phyloP scores from a whole-genome alignment of 2,113 vertebrate genomes.

The Meriones unguiculatus region DNA sequence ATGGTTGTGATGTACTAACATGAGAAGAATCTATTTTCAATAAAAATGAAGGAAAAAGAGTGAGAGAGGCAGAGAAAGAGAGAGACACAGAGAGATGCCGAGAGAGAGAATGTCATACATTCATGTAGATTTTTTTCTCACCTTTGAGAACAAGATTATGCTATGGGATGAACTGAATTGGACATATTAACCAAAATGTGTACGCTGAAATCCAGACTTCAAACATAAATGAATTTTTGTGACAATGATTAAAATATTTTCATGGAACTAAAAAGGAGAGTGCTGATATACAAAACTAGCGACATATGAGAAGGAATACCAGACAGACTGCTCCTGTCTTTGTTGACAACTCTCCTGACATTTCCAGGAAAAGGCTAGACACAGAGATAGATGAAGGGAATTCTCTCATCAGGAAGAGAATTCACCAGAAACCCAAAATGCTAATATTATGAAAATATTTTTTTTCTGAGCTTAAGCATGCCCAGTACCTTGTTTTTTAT shows the following conservation, averaged over 20 bases:
- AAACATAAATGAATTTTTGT: background rate
- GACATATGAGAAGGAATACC: background rate
- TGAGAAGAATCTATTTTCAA: background rate
- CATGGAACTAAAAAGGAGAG: no score
- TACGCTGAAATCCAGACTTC: background rate
- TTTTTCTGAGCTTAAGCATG: background rate
- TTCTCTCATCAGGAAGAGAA: no score
- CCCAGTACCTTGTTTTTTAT: background rate
- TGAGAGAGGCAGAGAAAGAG: background rate
- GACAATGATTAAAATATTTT: background rate
- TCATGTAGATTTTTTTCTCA: background rate
- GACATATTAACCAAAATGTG: no score
- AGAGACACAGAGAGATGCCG: background rate
- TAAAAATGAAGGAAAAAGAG: background rate
- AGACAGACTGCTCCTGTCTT: background rate
- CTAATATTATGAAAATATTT: background rate
- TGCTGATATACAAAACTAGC: background rate
- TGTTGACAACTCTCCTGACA: background rate
- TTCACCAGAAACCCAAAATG: background rate
- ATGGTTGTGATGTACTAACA: background rate
- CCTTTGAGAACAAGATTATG: background rate
- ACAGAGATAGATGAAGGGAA: background rate
- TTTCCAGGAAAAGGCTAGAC: background rate
- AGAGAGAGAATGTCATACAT: background rate
- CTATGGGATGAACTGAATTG: background rate